Evolutionary conservation across 2,888 invertebrate species (phyloP).

Genomic region (Eupithecia vulgata): DNA sequence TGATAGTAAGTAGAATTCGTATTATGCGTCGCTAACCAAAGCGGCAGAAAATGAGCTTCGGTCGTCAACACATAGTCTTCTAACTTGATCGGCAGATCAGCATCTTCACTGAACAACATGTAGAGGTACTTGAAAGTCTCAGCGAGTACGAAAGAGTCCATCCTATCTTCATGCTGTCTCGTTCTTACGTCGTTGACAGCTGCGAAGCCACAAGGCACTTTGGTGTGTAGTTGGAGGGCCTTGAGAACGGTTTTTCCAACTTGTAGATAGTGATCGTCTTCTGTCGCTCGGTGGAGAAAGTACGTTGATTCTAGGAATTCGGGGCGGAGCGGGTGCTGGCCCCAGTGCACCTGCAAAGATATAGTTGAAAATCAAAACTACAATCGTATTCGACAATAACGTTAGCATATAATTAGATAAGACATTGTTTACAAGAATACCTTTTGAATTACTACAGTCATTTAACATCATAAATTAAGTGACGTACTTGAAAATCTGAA

Average conservation of each 20-base stretch:
- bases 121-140: constrained; percentile 99
- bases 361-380: neutral
- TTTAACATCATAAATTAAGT: no score
- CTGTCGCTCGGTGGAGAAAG: constrained; percentile 97
- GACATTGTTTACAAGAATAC: no score
- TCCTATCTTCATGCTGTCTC: constrained; percentile 95
- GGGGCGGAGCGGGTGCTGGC: constrained; percentile 97
- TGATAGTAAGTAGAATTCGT: constrained; percentile 78
- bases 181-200: constrained; percentile 98
- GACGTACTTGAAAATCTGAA: constrained; percentile 97
- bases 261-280: constrained; percentile 97
- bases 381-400: neutral
- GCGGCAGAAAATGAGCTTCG: constrained; percentile 97
- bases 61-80: constrained; percentile 96
- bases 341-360: constrained; percentile 94
- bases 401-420: no score
- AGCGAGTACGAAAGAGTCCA: constrained; percentile 99
- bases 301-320: constrained; percentile 99
- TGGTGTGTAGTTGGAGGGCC: constrained; percentile 94
- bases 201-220: constrained; percentile 98
- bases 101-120: constrained; percentile 94
- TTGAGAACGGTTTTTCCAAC: constrained; percentile 94
- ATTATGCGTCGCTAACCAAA: constrained; percentile 89
- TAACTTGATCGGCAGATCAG: constrained; percentile 91
- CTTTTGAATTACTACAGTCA: no score